Evolutionary conservation across 2,113 vertebrate species (phyloP), one percentile per base, ranked within the genome.

Genomic region (Sceloporus tristichus): DNA sequence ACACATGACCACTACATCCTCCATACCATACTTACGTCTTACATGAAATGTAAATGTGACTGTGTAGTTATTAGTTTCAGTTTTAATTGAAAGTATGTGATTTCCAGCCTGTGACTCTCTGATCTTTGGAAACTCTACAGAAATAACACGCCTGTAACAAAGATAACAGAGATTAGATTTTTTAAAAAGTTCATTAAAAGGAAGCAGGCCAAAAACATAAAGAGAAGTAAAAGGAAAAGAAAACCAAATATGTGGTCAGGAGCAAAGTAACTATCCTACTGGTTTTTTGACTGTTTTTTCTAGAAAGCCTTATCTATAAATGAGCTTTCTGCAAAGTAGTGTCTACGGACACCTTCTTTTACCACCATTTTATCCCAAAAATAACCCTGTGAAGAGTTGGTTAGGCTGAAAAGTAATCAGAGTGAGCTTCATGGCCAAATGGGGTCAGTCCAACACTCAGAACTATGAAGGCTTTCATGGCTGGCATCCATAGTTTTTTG

Each of bases 61-160:
- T 11, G 96, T 97, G 75, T 94, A 96, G 84, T 91, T 95, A 87
- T 27, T 10, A 0, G 56, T 94, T 91, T 87, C 65, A 1, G 86
- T 96, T 65, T 91, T 89, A 92, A 98, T 96, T 0, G 78, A 94
- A 89, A 99, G 94, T 0, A 65, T 95, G 89, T 98, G 97, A 77
- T 94, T 93, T 92, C 98, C 98, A 92, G 97, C 95, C 77, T 97
- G 91, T 3, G 65, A 87, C 94, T 96, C 96, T 91, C 95, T 96
- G 84, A 97, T 95, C 79, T 82, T 91, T 65, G 92, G 91, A 91
- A 97, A 96, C 90, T 94, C 84, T 89, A 97, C 92, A 66, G 91
- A 94, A 5, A 87, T 8, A 68, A 93, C 82, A 3, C 91, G 92
- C 27, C 97, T 97, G 88, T 86, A 89, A 96, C 95, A 88, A 9